Percentiles rank a stretch among this genome's conserved stretches.
Conservation (phyloP, 2,113 vertebrate genomes). For the Pangasianodon gigas region DNA sequence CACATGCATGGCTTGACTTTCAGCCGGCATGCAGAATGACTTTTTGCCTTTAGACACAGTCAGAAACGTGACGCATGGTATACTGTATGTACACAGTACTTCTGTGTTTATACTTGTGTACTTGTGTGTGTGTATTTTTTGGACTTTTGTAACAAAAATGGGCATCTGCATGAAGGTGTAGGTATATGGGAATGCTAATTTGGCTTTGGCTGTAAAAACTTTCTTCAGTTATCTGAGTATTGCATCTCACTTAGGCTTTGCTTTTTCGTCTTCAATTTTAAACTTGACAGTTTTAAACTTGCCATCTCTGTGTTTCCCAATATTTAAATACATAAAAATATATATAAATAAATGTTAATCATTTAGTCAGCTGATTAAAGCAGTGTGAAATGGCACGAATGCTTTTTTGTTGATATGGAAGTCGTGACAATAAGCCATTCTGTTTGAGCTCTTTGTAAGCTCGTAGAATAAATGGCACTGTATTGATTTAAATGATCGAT, state of each 20-base stretch:
- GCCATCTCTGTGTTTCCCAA: neutral
- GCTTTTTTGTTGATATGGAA: neutral
- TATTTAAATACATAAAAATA: neutral
- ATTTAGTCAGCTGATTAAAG: neutral
- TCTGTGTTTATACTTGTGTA: neutral
- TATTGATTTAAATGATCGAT: slow-evolving; percentile 33
- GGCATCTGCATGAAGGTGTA: neutral
- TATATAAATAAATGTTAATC: neutral
- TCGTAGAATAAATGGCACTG: slow-evolving; percentile 34
- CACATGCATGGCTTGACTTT: neutral
- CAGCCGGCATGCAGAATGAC: neutral
- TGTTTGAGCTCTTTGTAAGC: slow-evolving; percentile 16
- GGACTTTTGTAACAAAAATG: neutral
- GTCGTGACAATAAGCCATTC: slow-evolving; percentile 5
- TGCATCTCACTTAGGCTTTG: neutral
- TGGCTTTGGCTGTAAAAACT: neutral
- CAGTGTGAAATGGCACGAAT: neutral
- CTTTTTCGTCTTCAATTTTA: neutral
- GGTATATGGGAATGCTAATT: neutral
- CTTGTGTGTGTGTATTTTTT: no score
- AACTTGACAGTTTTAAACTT: neutral
- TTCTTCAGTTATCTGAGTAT: neutral
- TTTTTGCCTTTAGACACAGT: neutral
- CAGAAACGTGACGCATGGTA: neutral
- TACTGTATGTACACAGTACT: neutral